Conservation (phyloP, 2,888 invertebrate species). For the Lordiphosa andalusiaca region DNA sequence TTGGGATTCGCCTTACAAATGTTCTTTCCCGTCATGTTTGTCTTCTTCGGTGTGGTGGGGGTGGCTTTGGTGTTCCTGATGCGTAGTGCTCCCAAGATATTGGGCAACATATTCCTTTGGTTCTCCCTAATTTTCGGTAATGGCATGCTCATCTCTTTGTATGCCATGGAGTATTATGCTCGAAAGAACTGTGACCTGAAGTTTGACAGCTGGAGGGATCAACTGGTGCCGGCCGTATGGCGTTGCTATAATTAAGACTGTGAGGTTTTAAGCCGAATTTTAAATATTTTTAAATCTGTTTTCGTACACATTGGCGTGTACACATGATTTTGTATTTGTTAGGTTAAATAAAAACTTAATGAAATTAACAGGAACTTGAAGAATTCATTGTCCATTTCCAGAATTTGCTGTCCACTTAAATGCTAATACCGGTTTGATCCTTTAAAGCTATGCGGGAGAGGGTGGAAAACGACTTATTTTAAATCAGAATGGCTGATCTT, state of each 20-base stretch:
- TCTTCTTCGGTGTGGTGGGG: slow-evolving; percentile 87
- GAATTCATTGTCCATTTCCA: slow-evolving; percentile 13
- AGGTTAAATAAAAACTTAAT: slow-evolving; percentile 47
- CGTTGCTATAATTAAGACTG: slow-evolving; percentile 71
- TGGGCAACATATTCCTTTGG: slow-evolving; percentile 93
- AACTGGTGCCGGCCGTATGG: slow-evolving; percentile 82
- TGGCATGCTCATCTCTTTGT: slow-evolving; percentile 84
- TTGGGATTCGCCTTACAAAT: slow-evolving; percentile 89
- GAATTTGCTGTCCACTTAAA: slow-evolving; percentile 20
- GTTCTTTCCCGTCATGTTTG: slow-evolving; percentile 92
- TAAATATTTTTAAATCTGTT: slow-evolving; percentile 20
- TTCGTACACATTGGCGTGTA: slow-evolving; percentile 54
- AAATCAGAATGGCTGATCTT: slow-evolving; percentile 56
- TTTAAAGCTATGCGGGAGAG: slow-evolving; percentile 23
- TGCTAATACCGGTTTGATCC: slow-evolving; percentile 21
- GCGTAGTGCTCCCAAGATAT: slow-evolving; percentile 80
- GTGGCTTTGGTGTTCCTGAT: slow-evolving; percentile 83
- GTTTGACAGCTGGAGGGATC: slow-evolving; percentile 60
- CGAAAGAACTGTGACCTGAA: slow-evolving; percentile 67
- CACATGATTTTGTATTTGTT: slow-evolving; percentile 46
- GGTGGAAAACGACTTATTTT: slow-evolving; percentile 40
- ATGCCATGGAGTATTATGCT: slow-evolving; percentile 87
- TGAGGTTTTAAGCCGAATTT: slow-evolving; percentile 3
- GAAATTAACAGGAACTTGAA: slow-evolving; percentile 27
- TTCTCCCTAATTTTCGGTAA: slow-evolving; percentile 88